Conservation (phyloP, 2,113 vertebrate species). For the Channa argus region DNA sequence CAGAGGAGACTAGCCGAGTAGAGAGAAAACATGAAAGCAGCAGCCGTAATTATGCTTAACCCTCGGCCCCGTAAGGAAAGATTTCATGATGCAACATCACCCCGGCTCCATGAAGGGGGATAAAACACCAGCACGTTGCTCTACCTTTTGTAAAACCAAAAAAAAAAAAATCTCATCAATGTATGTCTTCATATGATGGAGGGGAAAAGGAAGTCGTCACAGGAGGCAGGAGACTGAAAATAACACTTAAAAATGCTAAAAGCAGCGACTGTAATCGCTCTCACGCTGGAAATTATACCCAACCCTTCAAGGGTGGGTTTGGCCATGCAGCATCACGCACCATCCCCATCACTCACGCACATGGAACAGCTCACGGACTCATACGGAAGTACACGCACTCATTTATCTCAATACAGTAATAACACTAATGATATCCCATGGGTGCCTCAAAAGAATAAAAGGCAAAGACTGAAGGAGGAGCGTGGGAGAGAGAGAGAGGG, state of each 20-base stretch:
- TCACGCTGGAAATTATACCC: conserved; percentile 35
- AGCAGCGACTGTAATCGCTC: conserved; percentile 32
- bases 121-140: conserved; percentile 25
- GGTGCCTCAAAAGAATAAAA: conserved; percentile 60
- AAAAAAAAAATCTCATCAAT: neutral
- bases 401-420: conserved; percentile 66
- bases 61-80: conserved; percentile 52
- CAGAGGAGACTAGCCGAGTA: conserved; percentile 31
- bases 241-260: conserved; percentile 42
- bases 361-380: conserved; percentile 1
- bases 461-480: conserved; percentile 51
- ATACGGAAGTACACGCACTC: conserved; percentile 16
- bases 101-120: conserved; percentile 18
- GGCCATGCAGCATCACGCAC: conserved; percentile 42
- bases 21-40: conserved; percentile 66
- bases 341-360: conserved; percentile 25
- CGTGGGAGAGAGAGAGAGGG: conserved; percentile 53
- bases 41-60: conserved; percentile 61
- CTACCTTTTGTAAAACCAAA: conserved; percentile 15
- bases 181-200: neutral
- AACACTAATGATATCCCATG: conserved; percentile 79
- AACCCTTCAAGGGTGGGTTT: conserved; percentile 30
- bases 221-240: neutral
- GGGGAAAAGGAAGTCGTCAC: neutral
- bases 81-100: conserved; percentile 64